These are phyloP conservation scores for Apodemia hepburni DNA, from an alignment of 2,888 invertebrate genomes.

Conservation along the genomic window DNA sequence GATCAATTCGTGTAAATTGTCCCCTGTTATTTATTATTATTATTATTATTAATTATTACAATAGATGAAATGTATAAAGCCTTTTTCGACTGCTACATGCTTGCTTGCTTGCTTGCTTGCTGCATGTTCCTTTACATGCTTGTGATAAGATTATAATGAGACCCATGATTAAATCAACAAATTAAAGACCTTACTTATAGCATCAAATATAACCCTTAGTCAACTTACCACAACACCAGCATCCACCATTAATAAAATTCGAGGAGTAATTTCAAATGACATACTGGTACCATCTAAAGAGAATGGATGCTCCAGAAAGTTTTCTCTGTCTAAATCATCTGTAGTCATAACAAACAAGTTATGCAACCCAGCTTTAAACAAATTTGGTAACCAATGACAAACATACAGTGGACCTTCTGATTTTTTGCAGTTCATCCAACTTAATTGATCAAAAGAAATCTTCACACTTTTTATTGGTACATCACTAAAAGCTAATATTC, in stretches of 20 bases:
- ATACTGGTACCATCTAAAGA: conserved; percentile 86
- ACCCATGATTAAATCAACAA: too few relatives aligned
- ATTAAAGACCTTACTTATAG: too few relatives aligned
- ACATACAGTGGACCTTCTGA: conserved; percentile 86
- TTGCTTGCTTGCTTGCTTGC: too few relatives aligned
- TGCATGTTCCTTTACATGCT: too few relatives aligned
- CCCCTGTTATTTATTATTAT: too few relatives aligned
- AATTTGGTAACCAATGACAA: conserved; percentile 84
- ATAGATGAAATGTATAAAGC: too few relatives aligned
- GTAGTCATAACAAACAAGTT: conserved; percentile 80
- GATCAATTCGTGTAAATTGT: too few relatives aligned
- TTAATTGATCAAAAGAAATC: conserved; percentile 82
- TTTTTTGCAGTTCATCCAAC: conserved; percentile 82
- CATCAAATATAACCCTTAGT: neutral
- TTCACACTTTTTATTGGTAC: conserved; percentile 82
- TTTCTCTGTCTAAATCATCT: conserved; percentile 80
- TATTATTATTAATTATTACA: too few relatives aligned
- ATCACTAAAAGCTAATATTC: conserved; percentile 89
- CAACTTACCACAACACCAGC: conserved; percentile 83
- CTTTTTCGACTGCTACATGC: too few relatives aligned
- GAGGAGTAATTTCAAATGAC: conserved; percentile 83
- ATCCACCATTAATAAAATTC: conserved; percentile 89
- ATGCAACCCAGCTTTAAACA: conserved; percentile 84
- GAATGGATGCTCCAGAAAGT: conserved; percentile 84
- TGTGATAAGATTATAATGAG: too few relatives aligned